A percentile compares a stretch with the other conserved stretches of the same genome.
Conservation (phyloP, 2,797 vertebrate genomes). For the Craterocephalus amniculus region DNA sequence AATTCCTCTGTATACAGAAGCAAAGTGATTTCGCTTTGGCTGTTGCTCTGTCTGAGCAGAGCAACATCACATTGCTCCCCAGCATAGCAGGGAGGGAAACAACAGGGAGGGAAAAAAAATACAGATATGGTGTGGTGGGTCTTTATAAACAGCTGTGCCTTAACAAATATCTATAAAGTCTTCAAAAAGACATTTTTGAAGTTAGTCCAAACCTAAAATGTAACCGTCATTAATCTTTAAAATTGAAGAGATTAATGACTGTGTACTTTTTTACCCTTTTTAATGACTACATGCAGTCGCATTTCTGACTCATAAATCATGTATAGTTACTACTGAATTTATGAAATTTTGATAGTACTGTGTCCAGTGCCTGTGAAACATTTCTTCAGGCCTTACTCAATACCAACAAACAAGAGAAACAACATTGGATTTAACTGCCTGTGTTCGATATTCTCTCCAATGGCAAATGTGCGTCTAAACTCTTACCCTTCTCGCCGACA, state of each 20-base stretch:
- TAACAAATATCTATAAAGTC: too few relatives aligned
- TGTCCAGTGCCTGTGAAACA: neutral
- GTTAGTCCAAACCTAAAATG: neutral
- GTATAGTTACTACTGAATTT: neutral
- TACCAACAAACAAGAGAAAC: neutral
- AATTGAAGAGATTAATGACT: neutral
- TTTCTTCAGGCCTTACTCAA: conserved; percentile 35
- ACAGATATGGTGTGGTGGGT: too few relatives aligned
- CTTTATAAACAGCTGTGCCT: too few relatives aligned
- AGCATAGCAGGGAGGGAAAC: too few relatives aligned
- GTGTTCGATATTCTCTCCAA: neutral
- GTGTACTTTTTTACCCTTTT: neutral
- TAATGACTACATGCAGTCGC: neutral
- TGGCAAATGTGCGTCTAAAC: neutral
- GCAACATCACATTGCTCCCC: too few relatives aligned
- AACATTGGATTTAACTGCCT: neutral
- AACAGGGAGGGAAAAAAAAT: too few relatives aligned
- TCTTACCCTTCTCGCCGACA: conserved; percentile 84
- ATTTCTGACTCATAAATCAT: conserved; percentile 17
- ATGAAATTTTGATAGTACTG: neutral
- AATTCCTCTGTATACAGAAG: too few relatives aligned
- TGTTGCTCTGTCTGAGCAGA: too few relatives aligned
- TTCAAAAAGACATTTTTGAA: neutral
- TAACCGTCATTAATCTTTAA: neutral
- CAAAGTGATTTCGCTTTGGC: too few relatives aligned